A percentile compares a stretch with the other conserved stretches of the same genome.
Conservation (phyloP, 2,797 vertebrate species). For the Eupleurogrammus muticus region DNA sequence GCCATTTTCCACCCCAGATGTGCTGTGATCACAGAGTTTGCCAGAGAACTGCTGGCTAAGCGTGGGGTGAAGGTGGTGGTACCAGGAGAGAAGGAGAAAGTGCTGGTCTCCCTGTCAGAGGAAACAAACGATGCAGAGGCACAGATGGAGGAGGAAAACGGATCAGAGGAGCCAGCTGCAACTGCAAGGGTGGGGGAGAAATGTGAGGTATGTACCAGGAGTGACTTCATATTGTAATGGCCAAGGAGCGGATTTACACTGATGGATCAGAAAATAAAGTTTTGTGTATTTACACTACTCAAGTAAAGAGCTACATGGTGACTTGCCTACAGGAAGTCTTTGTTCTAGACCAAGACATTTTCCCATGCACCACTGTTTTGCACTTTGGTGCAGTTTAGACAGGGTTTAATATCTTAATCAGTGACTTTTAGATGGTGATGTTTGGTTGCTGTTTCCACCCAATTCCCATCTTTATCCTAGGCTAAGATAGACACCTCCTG, state of each 20-base stretch:
- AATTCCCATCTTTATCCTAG: background rate
- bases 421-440: background rate
- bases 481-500: background rate
- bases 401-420: too few relatives aligned
- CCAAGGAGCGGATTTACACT: background rate
- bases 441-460: background rate
- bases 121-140: slow-evolving; percentile 53
- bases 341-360: too few relatives aligned
- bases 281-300: too few relatives aligned
- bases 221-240: background rate
- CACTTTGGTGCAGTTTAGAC: too few relatives aligned
- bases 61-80: slow-evolving; percentile 88
- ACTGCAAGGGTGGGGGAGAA: slow-evolving; percentile 73
- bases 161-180: slow-evolving; percentile 43
- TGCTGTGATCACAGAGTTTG: slow-evolving; percentile 92
- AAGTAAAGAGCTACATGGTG: too few relatives aligned
- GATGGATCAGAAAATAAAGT: background rate
- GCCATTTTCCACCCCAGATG: slow-evolving; percentile 76
- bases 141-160: slow-evolving; percentile 66
- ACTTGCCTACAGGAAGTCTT: too few relatives aligned
- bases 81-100: slow-evolving; percentile 86
- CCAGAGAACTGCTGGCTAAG: slow-evolving; percentile 83
- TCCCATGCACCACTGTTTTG: too few relatives aligned
- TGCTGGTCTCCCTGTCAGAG: slow-evolving; percentile 83
- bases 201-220: slow-evolving; percentile 74